phyloP scores from a whole-genome alignment of 2,113 vertebrate species.

The Crotalus helleri region DNA sequence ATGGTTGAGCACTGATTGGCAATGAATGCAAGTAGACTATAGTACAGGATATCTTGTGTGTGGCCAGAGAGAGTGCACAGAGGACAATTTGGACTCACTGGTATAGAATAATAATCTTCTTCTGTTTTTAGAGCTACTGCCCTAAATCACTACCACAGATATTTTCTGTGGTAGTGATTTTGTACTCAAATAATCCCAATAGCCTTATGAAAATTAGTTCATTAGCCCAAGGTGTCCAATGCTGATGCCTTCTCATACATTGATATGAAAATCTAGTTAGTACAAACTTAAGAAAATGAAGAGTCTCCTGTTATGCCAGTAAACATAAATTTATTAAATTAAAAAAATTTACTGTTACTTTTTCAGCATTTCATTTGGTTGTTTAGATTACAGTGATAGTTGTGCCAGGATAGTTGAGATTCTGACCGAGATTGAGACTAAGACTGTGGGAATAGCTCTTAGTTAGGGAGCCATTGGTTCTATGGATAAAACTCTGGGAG shows the following conservation, averaged over 20 bases:
- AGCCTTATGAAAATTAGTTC: neutral
- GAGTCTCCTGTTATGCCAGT: neutral
- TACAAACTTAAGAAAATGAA: neutral
- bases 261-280: neutral
- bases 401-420: neutral
- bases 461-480: neutral
- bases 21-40: too few species aligned
- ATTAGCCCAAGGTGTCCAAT: neutral
- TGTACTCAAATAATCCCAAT: neutral
- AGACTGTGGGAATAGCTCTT: neutral
- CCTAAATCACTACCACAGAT: neutral
- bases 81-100: too few species aligned
- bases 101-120: too few species aligned
- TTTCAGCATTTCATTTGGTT: neutral
- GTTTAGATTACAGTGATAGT: neutral
- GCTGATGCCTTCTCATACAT: neutral
- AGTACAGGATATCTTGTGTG: too few species aligned
- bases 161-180: neutral
- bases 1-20: too few species aligned
- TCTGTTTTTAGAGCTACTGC: neutral
- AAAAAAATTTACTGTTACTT: neutral
- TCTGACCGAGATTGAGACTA: neutral
- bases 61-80: too few species aligned
- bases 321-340: neutral
- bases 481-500: neutral